Conservation (phyloP, 2,797 vertebrate species). For the Centroberyx gerrardi region DNA sequence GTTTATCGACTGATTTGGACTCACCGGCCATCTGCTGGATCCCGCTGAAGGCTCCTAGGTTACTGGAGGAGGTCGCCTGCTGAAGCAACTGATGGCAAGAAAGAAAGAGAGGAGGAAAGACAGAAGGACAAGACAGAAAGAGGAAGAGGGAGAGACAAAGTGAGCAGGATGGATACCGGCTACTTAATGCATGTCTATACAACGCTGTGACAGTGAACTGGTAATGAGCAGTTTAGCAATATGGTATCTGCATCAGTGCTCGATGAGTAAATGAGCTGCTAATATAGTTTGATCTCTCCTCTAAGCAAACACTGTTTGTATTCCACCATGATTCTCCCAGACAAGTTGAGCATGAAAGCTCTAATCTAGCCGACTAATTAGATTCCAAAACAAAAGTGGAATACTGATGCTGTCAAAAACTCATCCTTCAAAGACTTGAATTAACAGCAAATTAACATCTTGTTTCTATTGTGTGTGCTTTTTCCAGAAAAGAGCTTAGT, state of each 20-base stretch:
- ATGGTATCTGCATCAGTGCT: conserved; percentile 63
- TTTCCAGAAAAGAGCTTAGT: conserved; percentile 38
- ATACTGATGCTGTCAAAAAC: conserved; percentile 76
- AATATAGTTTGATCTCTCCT: conserved; percentile 74
- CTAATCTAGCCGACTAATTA: conserved; percentile 80
- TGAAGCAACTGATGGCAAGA: conserved; percentile 91
- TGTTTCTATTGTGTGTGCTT: conserved; percentile 65
- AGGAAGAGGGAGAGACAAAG: conserved; percentile 17
- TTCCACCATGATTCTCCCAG: conserved; percentile 69
- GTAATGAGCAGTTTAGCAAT: conserved; percentile 59
- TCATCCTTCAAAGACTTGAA: conserved; percentile 71
- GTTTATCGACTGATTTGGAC: conserved; percentile 75
- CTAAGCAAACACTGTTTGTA: conserved; percentile 64
- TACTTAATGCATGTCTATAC: conserved; percentile 42
- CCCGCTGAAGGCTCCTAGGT: conserved; percentile 96
- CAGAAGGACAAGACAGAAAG: conserved; percentile 5
- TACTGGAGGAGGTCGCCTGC: conserved; percentile 96
- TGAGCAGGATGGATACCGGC: conserved; percentile 42
- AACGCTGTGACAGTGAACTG: conserved; percentile 40
- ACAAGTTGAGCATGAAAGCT: conserved; percentile 81
- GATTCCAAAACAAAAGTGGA: conserved; percentile 78
- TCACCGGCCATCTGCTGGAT: conserved; percentile 99
- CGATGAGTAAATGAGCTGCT: conserved; percentile 75
- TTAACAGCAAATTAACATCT: conserved; percentile 78
- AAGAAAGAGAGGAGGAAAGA: conserved; percentile 23